phyloP scores from a whole-genome alignment of 2,113 vertebrate species.

The Melanostigma gelatinosum region DNA sequence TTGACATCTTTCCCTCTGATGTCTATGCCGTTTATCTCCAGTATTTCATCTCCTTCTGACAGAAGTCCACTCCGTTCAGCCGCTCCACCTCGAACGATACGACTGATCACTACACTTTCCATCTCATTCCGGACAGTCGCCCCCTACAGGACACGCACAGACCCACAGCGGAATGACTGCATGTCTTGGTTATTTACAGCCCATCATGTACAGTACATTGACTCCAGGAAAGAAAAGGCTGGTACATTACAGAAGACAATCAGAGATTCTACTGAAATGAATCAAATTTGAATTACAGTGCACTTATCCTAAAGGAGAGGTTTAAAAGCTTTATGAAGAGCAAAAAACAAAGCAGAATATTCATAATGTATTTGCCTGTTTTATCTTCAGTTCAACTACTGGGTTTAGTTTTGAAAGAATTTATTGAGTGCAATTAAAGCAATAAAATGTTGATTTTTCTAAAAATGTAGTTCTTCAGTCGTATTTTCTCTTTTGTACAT shows the following conservation, averaged over 20 bases:
- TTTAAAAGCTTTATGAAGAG: not conserved
- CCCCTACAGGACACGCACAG: constrained; percentile 81
- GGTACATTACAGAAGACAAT: not conserved
- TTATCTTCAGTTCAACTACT: not conserved
- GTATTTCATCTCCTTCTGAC: constrained; percentile 96
- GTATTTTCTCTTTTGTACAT: too few relatives aligned
- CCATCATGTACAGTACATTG: not conserved
- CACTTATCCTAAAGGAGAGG: not conserved
- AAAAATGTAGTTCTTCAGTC: too few relatives aligned
- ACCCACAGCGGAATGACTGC: not conserved
- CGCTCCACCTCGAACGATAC: constrained; percentile 96
- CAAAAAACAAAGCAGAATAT: not conserved
- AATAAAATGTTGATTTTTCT: too few relatives aligned
- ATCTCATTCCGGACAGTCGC: constrained; percentile 98
- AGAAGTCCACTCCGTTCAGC: constrained; percentile 95
- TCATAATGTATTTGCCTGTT: not conserved
- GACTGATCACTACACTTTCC: constrained; percentile 97
- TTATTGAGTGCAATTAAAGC: not conserved
- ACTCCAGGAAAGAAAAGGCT: not conserved
- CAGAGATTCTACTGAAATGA: not conserved
- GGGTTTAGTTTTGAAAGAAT: not conserved
- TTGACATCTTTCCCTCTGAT: constrained; percentile 99
- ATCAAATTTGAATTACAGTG: not conserved
- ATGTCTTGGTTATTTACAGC: not conserved
- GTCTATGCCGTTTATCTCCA: constrained; percentile 96